Base-by-base conservation (phyloP, 2,888 invertebrate genomes). In the Polydesmus complanatus region DNA sequence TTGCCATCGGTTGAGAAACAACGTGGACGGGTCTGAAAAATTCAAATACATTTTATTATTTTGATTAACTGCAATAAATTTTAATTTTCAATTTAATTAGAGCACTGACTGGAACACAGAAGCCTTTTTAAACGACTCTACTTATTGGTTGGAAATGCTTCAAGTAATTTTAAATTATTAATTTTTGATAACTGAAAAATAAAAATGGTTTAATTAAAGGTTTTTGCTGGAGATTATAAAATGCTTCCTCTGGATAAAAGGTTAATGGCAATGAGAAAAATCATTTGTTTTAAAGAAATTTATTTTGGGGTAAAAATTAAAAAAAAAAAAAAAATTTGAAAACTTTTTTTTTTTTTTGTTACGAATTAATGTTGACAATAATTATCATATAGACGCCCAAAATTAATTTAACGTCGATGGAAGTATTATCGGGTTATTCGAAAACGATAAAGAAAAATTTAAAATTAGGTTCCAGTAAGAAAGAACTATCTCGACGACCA, bases 1-100 rank as follows among this genome's bases (percentile, higher is more conserved):
- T 62, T 68, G 58, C 68, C 68, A 8, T 62, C 64, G 2, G 66
- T 68, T n/a, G 68, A 68, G 60, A 58, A 60, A 22, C 55, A 37
- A 23, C 61, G 68, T 37, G 64, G 64, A 11, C 59, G 63, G 62
- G 65, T 64, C 60, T 61, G 53, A 47, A n/a, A 51, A 18, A 26
- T 18, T 37, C 37, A 37, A 55, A 19, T 55, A 26, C 19, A 18
- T 53, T 22, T 56, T 27, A 56, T 56, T 26, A 19, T 56, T 54
- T 22, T 11, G 19, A 27, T 48, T 56, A 18, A 56, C 21, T 48
- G 2, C 48, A 47, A 14, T 19, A n/a, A 14, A 5, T 37, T 56
- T 27, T 27, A 26, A n/a, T 5, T 56, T 27, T 14, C n/a, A 54
- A 1, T 21, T 54, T 56, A 50, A 53, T 11, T 37, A 65, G 65